phyloP scores from a whole-genome alignment of 2,888 invertebrate species.

The Drosophila fulvimacula region DNA sequence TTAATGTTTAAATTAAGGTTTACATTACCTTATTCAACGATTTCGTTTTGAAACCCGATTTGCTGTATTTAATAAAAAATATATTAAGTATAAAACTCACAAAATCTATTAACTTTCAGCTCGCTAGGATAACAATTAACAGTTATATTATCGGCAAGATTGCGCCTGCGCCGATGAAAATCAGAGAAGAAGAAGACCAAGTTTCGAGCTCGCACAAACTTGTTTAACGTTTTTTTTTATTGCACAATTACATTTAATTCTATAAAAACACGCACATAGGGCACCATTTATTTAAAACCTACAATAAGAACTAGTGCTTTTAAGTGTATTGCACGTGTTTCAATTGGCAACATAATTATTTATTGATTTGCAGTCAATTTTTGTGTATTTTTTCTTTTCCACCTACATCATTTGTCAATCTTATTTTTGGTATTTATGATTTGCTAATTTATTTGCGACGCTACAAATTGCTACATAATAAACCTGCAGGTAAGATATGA shows the following conservation, averaged over 20 bases:
- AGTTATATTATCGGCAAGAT: constrained; percentile 24
- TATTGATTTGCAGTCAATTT: constrained; percentile 53
- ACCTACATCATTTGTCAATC: constrained; percentile 1
- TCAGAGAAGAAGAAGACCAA: constrained; percentile 32
- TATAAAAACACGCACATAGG: constrained; percentile 47
- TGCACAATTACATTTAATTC: constrained; percentile 60
- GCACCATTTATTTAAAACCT: constrained; percentile 42
- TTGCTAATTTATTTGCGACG: constrained; percentile 34
- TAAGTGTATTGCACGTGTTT: constrained; percentile 48
- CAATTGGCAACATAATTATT: constrained; percentile 47
- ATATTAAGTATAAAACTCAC: not conserved
- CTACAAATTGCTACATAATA: constrained; percentile 2
- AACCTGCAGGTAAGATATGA: constrained; percentile 8
- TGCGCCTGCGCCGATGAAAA: constrained; percentile 43
- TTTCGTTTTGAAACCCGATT: not conserved
- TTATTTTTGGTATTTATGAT: constrained; percentile 28
- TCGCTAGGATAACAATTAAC: not conserved
- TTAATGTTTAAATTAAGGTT: not conserved
- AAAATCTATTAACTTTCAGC: not conserved
- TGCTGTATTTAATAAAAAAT: not conserved
- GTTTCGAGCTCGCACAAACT: constrained; percentile 53
- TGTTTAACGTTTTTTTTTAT: constrained; percentile 73
- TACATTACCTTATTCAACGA: not conserved
- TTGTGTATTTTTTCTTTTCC: constrained; percentile 3
- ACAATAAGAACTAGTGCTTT: constrained; percentile 54